Evolutionary conservation across 2,888 invertebrate genomes (phyloP).

Genomic region (Drosophila neoperkinsi): DNA sequence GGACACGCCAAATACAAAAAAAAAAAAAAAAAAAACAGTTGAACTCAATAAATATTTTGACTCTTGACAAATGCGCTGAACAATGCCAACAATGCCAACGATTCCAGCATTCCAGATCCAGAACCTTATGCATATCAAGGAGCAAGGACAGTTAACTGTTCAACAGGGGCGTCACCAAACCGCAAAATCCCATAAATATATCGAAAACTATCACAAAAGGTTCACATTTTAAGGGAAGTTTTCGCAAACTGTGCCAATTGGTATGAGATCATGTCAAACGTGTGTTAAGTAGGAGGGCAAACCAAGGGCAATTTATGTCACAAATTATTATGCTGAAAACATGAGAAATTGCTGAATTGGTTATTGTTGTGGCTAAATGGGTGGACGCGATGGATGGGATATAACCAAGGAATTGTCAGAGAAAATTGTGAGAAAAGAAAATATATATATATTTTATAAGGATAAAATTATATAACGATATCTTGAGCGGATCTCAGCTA

Average conservation of each 20-base stretch:
- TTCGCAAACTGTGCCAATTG: slow-evolving; percentile 35
- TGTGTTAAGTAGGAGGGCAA: slow-evolving; percentile 49
- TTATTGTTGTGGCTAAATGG: slow-evolving; percentile 21
- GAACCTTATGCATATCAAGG: slow-evolving; percentile 22
- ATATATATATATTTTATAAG: not conserved
- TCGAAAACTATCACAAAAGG: slow-evolving; percentile 42
- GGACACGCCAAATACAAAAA: slow-evolving; percentile 11
- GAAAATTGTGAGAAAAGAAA: not conserved
- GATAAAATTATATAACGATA: not conserved
- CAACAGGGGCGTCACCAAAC: slow-evolving; percentile 59
- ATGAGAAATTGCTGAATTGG: slow-evolving; percentile 39
- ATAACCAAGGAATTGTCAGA: not conserved
- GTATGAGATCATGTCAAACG: slow-evolving; percentile 18
- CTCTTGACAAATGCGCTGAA: slow-evolving; percentile 75
- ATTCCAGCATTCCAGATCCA: slow-evolving; percentile 15
- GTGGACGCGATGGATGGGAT: slow-evolving; percentile 14
- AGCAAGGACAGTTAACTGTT: slow-evolving; percentile 44
- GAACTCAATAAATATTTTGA: slow-evolving; percentile 83
- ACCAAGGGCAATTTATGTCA: slow-evolving; percentile 48
- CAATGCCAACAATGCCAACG: slow-evolving; percentile 49
- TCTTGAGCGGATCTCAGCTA: not conserved
- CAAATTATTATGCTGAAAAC: slow-evolving; percentile 45
- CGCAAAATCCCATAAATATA: slow-evolving; percentile 66
- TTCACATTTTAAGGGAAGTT: slow-evolving; percentile 32
- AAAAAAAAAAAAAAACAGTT: slow-evolving; percentile 66